phyloP scores from a whole-genome alignment of 2,113 vertebrate species.

The Stigmatopora argus region DNA sequence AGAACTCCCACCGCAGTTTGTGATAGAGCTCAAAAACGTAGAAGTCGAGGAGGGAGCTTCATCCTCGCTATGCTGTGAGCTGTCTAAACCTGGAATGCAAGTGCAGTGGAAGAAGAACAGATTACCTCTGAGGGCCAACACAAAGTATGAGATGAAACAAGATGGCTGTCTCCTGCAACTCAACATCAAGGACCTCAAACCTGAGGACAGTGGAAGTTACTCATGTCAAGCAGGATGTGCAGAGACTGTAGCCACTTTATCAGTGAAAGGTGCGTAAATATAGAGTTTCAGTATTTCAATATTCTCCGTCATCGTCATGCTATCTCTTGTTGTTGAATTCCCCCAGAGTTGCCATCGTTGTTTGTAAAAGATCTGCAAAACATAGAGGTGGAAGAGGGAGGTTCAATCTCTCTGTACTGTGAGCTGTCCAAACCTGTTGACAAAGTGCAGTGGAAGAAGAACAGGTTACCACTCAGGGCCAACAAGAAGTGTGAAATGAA shows the following conservation, averaged over 20 bases:
- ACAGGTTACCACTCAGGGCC: conserved; percentile 22
- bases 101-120: conserved; percentile 71
- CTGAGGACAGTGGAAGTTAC: conserved; percentile 71
- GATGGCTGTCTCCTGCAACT: conserved; percentile 64
- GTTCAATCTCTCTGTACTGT: conserved; percentile 24
- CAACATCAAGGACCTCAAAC: conserved; percentile 55
- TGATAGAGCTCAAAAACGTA: conserved; percentile 28
- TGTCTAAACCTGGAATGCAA: conserved; percentile 60
- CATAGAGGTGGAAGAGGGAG: conserved; percentile 33
- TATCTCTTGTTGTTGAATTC: neutral
- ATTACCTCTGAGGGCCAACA: conserved; percentile 53
- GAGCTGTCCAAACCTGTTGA: conserved; percentile 41
- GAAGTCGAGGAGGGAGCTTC: conserved; percentile 47
- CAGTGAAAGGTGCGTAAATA: conserved; percentile 27
- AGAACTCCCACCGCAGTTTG: neutral
- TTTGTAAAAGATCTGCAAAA: conserved; percentile 14
- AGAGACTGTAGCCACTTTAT: conserved; percentile 50
- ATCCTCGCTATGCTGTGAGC: conserved; percentile 58
- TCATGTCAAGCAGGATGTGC: conserved; percentile 67
- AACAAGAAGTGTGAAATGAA: conserved; percentile 43
- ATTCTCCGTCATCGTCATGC: neutral
- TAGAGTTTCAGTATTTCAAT: neutral
- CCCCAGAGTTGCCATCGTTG: neutral
- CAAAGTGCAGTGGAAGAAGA: conserved; percentile 47
- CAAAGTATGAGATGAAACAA: conserved; percentile 70